Percentiles rank a stretch among this genome's conserved stretches.
Evolutionary conservation across 2,888 invertebrate species (phyloP).

Genomic region (Hydroisotoma schaefferi): DNA sequence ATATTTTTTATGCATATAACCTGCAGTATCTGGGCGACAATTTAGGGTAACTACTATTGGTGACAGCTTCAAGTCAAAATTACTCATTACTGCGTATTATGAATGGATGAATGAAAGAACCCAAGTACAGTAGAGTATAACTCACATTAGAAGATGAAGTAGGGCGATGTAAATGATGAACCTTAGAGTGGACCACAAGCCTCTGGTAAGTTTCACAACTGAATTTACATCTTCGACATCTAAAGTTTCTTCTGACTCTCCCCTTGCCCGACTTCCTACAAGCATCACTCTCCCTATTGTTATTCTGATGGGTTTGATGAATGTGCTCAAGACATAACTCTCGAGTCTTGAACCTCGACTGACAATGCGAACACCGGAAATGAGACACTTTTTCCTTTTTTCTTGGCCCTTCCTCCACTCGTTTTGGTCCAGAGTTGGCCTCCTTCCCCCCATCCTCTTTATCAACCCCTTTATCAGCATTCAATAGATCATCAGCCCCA

Average conservation of each 20-base stretch:
- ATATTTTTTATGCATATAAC: no score
- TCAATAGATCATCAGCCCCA: slow-evolving; percentile 1
- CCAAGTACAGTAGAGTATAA: neutral
- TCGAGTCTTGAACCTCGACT: slow-evolving; percentile 36
- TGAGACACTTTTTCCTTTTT: slow-evolving; percentile 27
- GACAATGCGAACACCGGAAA: slow-evolving; percentile 45
- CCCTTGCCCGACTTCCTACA: slow-evolving; percentile 4
- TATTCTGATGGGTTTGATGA: slow-evolving; percentile 30
- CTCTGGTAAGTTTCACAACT: slow-evolving; percentile 40
- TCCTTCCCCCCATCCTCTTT: slow-evolving; percentile 20
- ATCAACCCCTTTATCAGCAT: neutral
- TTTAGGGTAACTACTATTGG: no score
- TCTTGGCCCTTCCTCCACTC: slow-evolving; percentile 7
- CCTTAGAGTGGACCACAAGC: slow-evolving; percentile 45
- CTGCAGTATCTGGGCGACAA: no score
- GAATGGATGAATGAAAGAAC: neutral
- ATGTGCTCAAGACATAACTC: slow-evolving; percentile 41
- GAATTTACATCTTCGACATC: slow-evolving; percentile 48
- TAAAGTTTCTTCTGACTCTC: slow-evolving; percentile 28
- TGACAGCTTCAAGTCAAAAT: no score
- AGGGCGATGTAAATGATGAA: slow-evolving; percentile 42
- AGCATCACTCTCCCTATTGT: slow-evolving; percentile 3
- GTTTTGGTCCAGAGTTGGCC: slow-evolving; percentile 17
- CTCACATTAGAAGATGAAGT: slow-evolving; percentile 8
- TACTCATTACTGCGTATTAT: no score